Evolutionary conservation across 2,888 invertebrate genomes (phyloP).

Genomic region (Drosophila buzzatii): DNA sequence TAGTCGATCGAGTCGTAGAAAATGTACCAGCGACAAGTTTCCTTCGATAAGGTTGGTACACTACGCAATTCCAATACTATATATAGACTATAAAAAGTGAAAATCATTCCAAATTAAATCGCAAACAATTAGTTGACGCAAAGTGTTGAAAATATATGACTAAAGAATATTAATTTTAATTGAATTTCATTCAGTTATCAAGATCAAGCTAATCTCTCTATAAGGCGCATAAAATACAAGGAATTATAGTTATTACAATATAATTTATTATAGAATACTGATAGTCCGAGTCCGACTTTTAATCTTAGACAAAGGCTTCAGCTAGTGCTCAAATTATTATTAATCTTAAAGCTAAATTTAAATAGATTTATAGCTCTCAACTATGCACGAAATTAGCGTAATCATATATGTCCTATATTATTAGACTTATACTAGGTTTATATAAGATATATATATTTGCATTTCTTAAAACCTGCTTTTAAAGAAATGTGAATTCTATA

Average conservation of each 20-base stretch:
- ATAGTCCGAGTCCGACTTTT: background rate
- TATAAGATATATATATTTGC: background rate
- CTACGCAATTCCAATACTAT: slow-evolving; percentile 18
- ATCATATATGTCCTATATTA: background rate
- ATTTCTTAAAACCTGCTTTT: background rate
- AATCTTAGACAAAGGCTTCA: background rate
- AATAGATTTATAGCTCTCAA: background rate
- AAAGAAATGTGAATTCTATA: background rate
- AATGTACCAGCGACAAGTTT: slow-evolving; percentile 81
- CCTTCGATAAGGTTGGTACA: slow-evolving; percentile 83
- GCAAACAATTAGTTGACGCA: slow-evolving; percentile 1
- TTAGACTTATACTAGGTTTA: background rate
- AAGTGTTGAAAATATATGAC: background rate
- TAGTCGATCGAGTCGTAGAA: slow-evolving; percentile 29
- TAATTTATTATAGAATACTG: background rate
- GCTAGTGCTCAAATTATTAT: background rate
- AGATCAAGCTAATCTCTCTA: slow-evolving; percentile 3
- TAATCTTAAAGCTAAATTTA: background rate
- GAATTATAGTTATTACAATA: background rate
- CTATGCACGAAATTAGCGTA: background rate
- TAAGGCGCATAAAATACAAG: background rate
- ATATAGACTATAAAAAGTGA: background rate
- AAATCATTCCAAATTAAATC: slow-evolving; percentile 10
- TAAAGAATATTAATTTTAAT: background rate
- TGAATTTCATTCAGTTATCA: slow-evolving; percentile 6